Base-by-base conservation (phyloP, 2,797 vertebrate species). In the Crocodylus rhombifer region DNA sequence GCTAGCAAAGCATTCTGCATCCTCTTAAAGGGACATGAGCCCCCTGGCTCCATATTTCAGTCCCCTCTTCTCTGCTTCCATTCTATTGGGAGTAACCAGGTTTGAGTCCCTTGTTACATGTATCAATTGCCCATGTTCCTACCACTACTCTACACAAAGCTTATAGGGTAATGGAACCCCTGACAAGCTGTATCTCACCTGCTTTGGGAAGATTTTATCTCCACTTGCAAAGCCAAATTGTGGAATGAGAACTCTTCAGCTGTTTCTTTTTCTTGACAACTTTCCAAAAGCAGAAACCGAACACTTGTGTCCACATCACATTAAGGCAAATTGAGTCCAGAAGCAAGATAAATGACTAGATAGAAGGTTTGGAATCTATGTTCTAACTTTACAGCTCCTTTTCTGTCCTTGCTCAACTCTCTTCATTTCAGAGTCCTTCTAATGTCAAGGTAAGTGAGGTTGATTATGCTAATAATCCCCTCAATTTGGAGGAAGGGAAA, bases 201-300 rank as follows among this genome's bases (percentile, higher is more conserved):
- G 25, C 33, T 51, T 26, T 42, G 5, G 3, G 18, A 81, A 57
- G 30, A 33, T 69, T 6, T 69, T 69, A n/a, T 36, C n/a, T 9
- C 9, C 67, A 74, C 30, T 3, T 55, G 56, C 25, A 82, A 30
- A 65, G 23, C 14, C 23, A 26, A 58, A 14, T 63, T 12, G 62
- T 0, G 6, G 69, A 85, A 42, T 12, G 23, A 13, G 26, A 69
- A 30, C 1, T 51, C 63, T 69, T 21, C 33, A 82, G 16, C 10
- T 14, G 26, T 15, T 20, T 77, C 82, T 60, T 58, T 21, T 36
- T 36, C 33, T 42, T 16, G 28, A 14, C 3, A 3, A 33, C 16
- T 20, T 0, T 1, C 15, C 14, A 74, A 69, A 58, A 0, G 25
- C 30, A 36, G 14, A 18, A 42, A 26, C 1, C 6, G 11, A 36